Percentiles rank a stretch among this genome's conserved stretches.
These are phyloP conservation scores for Drosophila prolongata DNA, from an alignment of 2,888 invertebrate species.

Conservation along the genomic window DNA sequence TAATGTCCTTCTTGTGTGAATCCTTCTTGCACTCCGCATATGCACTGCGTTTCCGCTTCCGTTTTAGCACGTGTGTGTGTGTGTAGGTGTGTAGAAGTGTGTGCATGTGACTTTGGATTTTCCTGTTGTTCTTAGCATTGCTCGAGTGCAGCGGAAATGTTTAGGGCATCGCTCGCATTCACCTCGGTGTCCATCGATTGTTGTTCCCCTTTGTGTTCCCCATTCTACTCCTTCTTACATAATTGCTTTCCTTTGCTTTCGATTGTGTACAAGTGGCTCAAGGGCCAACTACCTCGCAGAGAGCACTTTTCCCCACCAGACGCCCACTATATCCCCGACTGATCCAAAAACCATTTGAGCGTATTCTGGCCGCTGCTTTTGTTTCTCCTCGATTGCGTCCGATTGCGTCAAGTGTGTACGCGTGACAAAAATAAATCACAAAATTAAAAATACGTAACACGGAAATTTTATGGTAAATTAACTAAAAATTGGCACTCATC, in stretches of 20 bases:
- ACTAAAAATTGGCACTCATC: constrained; percentile 58
- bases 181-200: constrained; percentile 24
- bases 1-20: constrained; percentile 31
- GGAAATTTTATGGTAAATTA: constrained; percentile 67
- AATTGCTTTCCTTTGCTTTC: constrained; percentile 35
- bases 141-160: constrained; percentile 43
- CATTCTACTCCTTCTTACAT: constrained; percentile 13
- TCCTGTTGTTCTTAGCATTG: constrained; percentile 35
- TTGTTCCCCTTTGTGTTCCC: constrained; percentile 25
- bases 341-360: constrained; percentile 27
- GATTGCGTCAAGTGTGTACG: constrained; percentile 55
- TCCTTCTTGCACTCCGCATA: constrained; percentile 32
- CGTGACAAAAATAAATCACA: constrained; percentile 75
- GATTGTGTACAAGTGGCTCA: constrained; percentile 19
- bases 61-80: constrained; percentile 7
- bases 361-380: constrained; percentile 10
- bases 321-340: background rate
- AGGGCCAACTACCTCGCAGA: constrained; percentile 15
- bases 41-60: constrained; percentile 49
- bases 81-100: constrained; percentile 1
- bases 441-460: constrained; percentile 65
- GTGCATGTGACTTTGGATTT: constrained; percentile 35
- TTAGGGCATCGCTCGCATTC: constrained; percentile 28
- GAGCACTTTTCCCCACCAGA: background rate
- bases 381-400: constrained; percentile 16